A percentile compares a stretch with the other conserved stretches of the same genome.
These are phyloP conservation scores for Epizoanthus fatuus DNA, from an alignment of 92 coral and sea anemone genomes.

Conservation along the genomic window DNA sequence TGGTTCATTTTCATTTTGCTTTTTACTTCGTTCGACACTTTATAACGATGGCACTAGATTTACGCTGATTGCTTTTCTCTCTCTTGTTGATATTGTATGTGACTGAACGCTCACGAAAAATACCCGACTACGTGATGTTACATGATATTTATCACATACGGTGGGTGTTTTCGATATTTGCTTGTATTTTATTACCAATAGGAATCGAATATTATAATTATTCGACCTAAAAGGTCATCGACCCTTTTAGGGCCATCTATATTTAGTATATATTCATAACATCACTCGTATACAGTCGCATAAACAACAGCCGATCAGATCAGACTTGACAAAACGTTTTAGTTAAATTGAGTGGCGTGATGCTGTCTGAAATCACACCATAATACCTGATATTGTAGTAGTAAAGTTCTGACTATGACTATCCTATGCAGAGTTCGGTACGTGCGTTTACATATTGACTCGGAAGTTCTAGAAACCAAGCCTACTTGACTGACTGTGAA, in stretches of 20 bases:
- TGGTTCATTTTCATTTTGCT: conserved; percentile 46
- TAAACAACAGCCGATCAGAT: no score
- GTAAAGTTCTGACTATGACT: not conserved
- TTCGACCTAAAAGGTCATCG: conserved; percentile 21
- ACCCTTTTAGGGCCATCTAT: not conserved
- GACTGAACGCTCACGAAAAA: not conserved
- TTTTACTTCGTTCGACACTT: not conserved
- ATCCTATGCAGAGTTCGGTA: no score
- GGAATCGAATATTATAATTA: not conserved
- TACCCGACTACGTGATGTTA: conserved; percentile 6
- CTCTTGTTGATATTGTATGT: not conserved
- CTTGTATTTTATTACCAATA: conserved; percentile 30
- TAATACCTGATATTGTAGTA: not conserved
- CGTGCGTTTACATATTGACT: no score
- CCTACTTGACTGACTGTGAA: no score
- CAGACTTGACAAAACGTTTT: no score
- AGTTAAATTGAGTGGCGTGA: not conserved
- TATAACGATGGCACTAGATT: no score
- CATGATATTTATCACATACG: conserved; percentile 12
- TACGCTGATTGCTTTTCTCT: not conserved
- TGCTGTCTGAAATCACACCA: not conserved
- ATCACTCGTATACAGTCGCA: not conserved
- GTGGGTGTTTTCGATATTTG: conserved; percentile 30
- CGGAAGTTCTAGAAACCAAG: no score
- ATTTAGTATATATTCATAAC: not conserved